Conservation (phyloP, 2,113 vertebrate species). For the Lethenteron camtschaticum region DNA sequence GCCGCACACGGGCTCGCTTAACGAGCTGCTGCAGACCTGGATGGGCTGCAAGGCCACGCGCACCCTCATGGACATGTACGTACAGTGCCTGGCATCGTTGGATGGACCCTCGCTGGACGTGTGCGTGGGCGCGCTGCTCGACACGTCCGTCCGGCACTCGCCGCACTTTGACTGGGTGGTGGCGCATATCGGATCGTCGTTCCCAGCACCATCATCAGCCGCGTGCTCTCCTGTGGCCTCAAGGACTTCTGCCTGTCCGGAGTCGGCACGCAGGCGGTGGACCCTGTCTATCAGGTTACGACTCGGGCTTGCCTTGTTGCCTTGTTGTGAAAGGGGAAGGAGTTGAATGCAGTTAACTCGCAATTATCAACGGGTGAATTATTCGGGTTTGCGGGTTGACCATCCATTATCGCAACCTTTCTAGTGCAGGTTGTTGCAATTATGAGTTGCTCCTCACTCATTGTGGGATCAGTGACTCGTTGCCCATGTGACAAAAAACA, state of each 20-base stretch:
- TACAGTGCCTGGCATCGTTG: slow-evolving; percentile 65
- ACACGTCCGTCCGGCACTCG: slow-evolving; percentile 76
- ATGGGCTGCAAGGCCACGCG: slow-evolving; percentile 65
- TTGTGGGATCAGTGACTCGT: too few species aligned
- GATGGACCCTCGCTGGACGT: slow-evolving; percentile 59
- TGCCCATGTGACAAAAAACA: too few species aligned
- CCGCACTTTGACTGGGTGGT: slow-evolving; percentile 95
- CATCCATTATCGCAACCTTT: too few species aligned
- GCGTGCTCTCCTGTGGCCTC: slow-evolving; percentile 65
- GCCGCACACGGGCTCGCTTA: slow-evolving; percentile 51
- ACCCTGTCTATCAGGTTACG: too few species aligned
- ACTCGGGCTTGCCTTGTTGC: too few species aligned
- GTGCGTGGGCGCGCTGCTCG: slow-evolving; percentile 62
- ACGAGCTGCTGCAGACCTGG: slow-evolving; percentile 74
- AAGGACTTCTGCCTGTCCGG: slow-evolving; percentile 69
- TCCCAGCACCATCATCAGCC: slow-evolving; percentile 69
- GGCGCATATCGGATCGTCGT: slow-evolving; percentile 76
- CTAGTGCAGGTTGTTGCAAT: too few species aligned
- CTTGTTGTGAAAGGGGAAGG: too few species aligned
- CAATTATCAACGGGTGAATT: too few species aligned
- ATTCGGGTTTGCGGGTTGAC: too few species aligned
- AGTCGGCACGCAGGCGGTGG: neutral
- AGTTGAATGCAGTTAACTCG: too few species aligned
- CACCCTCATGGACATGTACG: slow-evolving; percentile 70
- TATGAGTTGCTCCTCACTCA: too few species aligned